Base-by-base conservation (phyloP, 2,888 invertebrate species). In the Arctia plantaginis region DNA sequence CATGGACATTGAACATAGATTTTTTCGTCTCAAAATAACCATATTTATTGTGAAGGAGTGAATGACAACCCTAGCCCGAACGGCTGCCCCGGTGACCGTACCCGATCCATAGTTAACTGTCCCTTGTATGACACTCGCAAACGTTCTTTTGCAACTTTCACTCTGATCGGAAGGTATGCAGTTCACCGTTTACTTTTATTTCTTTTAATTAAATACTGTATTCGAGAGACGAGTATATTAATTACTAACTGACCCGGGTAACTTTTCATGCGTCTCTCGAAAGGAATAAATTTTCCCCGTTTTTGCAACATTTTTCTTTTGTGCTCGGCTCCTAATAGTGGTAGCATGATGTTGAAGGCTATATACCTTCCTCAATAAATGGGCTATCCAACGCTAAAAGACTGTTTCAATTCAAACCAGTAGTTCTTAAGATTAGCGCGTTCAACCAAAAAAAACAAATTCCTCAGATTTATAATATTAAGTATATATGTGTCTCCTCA, bases 81-180 rank as follows among this genome's bases (percentile, higher is more conserved):
- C 23, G 47, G 59, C 6, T 27, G 27, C 13, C 12, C 15, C 59
- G 27, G 4, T 4, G 27, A 10, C 59, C 62, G 59, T 30, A 7
- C 62, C 18, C 18, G 30, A 62, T 62, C 18, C 30, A 62, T 18
- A 30, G 15, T 62, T 27, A 7, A 6, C 18, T 18, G 62, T 62
- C 30, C 18, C 62, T 30, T 62, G 27, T 4, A 62, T 30, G 44
- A 27, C 44, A 30, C 30, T 20, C 44, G 12, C 20, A 67, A 30
- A 18, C 67, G 30, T 67, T 67, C 67, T 15, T 44, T 44, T 30
- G 41, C n/a, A 8, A 47, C 67, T 67, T 67, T 47, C 44, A 30
- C 67, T 67, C 27, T 18, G 44, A 67, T 47, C 30, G 27, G 1
- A 27, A 67, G 18, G 10, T 67, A 30, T 30, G 30, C 20, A 4